Base-by-base conservation (phyloP, 2,888 invertebrate species). In the Pristionchus entomophagus region DNA sequence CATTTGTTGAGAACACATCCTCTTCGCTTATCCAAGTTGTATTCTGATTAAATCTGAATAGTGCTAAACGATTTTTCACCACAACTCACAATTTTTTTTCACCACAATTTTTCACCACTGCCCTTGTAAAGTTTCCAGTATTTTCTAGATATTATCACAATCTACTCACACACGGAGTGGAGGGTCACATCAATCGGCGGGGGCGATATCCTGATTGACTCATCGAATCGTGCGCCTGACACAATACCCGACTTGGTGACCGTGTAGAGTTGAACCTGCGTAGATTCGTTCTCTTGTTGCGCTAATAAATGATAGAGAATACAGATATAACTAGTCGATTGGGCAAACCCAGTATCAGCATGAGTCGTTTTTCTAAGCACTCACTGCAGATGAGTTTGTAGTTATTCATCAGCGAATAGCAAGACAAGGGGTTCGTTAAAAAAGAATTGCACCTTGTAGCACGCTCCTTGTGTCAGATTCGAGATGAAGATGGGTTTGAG, bases 171-270 rank as follows among this genome's bases (percentile, higher is more conserved):
- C 2, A 92, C 90, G 77, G 89, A 88, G 49, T 89, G 89, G 51
- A 91, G 87, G 12, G 88, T 87, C 0, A 92, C 86, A 59, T 91
- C 90, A 12, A 93, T 89, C 4, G 91, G 86, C 2, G 93, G 92
- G 8, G 92, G 88, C 17, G 88, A 87, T 82, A 92, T 89, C 45
- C 93, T 19, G 12, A 78, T 73, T 2, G 85, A 77, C 29, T 85
- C 85, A 22, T 85, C 85, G 19, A 53, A 82, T 1, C 91, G 88
- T 17, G 89, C 86, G 41, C 91, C 90, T 8, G 93, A 93, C 14
- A 93, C 91, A 77, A 93, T 93, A 38, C 93, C 93, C 6, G 92
- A 91, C 56, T 90, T 90, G 1, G 93, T 93, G 0, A 93, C 93
- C 12, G 93, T 93, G 88, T 92, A 93, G 10, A 93, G 86, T 86